Evolutionary conservation across 1,140 invertebrate genomes (phyloP).

Genomic region (Cyrtorhinus lividipennis): DNA sequence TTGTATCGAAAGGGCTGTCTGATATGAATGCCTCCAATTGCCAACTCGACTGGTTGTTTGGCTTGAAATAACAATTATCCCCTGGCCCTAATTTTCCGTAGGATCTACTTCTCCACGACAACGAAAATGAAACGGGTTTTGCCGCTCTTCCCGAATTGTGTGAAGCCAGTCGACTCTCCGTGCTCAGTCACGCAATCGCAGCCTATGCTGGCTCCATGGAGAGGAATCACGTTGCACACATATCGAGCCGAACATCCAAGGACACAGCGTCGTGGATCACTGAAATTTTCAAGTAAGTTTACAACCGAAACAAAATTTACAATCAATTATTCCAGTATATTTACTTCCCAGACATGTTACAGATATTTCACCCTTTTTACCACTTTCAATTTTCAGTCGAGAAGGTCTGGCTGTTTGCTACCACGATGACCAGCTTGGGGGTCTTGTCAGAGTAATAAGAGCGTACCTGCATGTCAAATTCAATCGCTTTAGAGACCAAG

Average conservation of each 20-base stretch:
- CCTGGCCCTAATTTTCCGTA: no score
- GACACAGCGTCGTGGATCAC: conserved; percentile 65
- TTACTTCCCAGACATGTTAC: no score
- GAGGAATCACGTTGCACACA: conserved; percentile 46
- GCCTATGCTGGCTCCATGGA: conserved; percentile 58
- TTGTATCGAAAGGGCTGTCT: no score
- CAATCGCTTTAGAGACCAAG: conserved; percentile 64
- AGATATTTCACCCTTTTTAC: no score
- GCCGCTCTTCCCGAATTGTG: conserved; percentile 38
- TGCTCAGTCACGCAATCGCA: conserved; percentile 56
- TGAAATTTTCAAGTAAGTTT: conserved; percentile 54
- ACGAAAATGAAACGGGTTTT: conserved; percentile 29
- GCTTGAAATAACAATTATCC: no score
- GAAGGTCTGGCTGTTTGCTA: conserved; percentile 55
- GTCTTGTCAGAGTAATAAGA: conserved; percentile 56
- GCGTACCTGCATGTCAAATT: conserved; percentile 67
- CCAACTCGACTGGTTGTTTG: no score
- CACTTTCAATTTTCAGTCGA: conserved; percentile 31
- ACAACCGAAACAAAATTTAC: no score
- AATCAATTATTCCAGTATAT: no score
- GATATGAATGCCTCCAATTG: no score
- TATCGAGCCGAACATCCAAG: conserved; percentile 52
- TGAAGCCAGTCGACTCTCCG: conserved; percentile 44
- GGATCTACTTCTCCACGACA: conserved; percentile 37
- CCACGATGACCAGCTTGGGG: conserved; percentile 62